phyloP scores from a whole-genome alignment of 2,888 invertebrate species.

The Cybosia mesomella region DNA sequence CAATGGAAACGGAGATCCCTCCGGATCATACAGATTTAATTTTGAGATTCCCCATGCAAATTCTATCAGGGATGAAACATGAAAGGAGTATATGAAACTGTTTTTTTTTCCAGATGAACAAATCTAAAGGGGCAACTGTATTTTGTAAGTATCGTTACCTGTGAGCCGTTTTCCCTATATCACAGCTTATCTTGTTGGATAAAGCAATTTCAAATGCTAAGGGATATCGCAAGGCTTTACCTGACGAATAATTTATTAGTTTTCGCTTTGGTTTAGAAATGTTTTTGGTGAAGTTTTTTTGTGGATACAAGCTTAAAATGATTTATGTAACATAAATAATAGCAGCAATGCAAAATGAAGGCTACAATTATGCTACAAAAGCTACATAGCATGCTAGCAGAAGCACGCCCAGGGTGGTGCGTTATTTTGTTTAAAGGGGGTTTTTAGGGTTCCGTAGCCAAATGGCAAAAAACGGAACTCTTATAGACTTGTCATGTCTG shows the following conservation, averaged over 20 bases:
- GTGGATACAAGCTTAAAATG: conserved; percentile 5
- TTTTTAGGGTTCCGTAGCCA: no score
- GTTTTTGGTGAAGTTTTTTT: conserved; percentile 9
- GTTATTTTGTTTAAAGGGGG: no score
- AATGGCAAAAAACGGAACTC: no score
- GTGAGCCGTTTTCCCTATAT: conserved; percentile 39
- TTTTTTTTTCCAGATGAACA: conserved; percentile 39
- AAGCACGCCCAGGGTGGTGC: no score
- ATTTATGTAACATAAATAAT: conserved; percentile 7
- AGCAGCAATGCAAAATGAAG: conserved; percentile 7
- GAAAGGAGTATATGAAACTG: conserved; percentile 21
- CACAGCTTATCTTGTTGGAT: conserved; percentile 39
- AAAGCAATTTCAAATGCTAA: conserved; percentile 33
- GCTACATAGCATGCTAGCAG: background rate
- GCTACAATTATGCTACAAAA: background rate
- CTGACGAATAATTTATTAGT: conserved; percentile 26
- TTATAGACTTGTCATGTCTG: no score
- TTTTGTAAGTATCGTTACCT: conserved; percentile 30
- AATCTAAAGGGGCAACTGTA: conserved; percentile 37
- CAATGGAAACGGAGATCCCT: background rate
- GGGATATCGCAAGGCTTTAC: conserved; percentile 21
- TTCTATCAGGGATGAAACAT: conserved; percentile 24
- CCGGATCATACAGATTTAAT: conserved; percentile 19
- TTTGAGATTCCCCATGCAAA: conserved; percentile 28
- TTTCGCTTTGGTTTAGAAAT: conserved; percentile 9